phyloP scores from a whole-genome alignment of 2,888 invertebrate genomes.

The Heliconius charithonia region DNA sequence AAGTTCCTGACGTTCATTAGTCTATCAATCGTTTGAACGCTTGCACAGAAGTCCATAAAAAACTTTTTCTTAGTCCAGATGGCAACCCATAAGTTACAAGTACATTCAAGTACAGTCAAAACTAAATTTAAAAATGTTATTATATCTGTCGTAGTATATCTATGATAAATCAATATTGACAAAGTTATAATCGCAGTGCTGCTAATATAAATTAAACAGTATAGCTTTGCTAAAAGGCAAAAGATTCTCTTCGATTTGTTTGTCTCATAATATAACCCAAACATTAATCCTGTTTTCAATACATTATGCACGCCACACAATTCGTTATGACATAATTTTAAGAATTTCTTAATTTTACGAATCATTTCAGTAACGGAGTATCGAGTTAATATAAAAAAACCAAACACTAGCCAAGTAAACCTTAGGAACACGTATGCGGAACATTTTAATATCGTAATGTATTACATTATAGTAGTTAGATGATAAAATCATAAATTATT shows the following conservation, averaged over 20 bases:
- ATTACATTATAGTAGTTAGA: neutral
- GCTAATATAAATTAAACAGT: neutral
- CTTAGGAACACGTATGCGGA: too few species aligned
- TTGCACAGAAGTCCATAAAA: neutral
- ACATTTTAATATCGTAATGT: neutral
- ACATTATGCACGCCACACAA: neutral
- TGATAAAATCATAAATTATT: neutral
- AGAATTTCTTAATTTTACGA: neutral
- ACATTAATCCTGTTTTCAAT: neutral
- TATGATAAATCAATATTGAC: neutral
- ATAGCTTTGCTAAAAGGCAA: neutral
- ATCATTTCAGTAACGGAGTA: neutral
- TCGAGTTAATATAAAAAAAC: too few species aligned
- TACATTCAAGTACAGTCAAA: neutral
- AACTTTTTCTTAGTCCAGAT: neutral
- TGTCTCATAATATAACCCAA: neutral
- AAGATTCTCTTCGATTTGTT: neutral
- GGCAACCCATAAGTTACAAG: conserved; percentile 2
- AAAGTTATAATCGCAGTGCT: neutral
- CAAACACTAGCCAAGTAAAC: neutral
- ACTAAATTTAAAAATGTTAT: neutral
- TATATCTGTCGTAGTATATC: too few species aligned
- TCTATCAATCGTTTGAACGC: neutral
- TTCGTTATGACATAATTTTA: neutral
- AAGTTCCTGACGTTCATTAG: neutral